Percentiles rank a stretch among this genome's conserved stretches.
Conservation (phyloP, 2,113 vertebrate genomes). For the Vidua chalybeata region DNA sequence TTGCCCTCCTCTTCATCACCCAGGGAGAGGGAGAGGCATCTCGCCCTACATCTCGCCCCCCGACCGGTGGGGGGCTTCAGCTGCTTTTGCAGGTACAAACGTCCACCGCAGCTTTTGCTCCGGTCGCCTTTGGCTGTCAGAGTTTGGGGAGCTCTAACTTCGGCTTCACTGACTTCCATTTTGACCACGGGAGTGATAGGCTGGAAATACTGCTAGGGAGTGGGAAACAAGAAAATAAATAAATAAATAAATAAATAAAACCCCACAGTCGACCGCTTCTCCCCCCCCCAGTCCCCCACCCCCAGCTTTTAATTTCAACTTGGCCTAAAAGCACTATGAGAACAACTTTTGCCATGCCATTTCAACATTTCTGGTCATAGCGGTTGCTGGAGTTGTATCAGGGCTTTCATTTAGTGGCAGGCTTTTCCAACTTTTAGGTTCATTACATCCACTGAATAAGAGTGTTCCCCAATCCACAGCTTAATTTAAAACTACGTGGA, state of each 20-base stretch:
- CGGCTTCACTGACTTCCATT: neutral
- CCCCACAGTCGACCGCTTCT: neutral
- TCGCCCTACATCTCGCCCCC: no score
- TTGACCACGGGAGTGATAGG: neutral
- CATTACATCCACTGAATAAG: constrained; percentile 6
- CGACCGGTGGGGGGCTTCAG: neutral
- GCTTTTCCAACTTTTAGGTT: neutral
- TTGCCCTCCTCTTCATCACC: neutral
- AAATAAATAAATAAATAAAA: neutral
- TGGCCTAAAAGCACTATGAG: neutral
- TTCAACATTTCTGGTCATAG: neutral
- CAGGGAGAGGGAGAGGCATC: neutral
- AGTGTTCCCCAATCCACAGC: neutral
- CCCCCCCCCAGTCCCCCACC: accelerated
- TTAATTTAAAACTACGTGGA: constrained; percentile 40
- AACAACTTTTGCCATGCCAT: neutral
- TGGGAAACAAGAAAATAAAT: neutral
- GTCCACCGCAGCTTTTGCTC: neutral
- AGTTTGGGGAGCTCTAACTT: neutral
- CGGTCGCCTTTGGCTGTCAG: neutral
- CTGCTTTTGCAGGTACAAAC: neutral
- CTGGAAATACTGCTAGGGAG: neutral
- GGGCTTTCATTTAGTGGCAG: neutral
- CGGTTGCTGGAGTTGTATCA: neutral
- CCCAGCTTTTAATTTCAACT: neutral